phyloP scores from a whole-genome alignment of 2,113 vertebrate species.

The Oreochromis tanganicae region DNA sequence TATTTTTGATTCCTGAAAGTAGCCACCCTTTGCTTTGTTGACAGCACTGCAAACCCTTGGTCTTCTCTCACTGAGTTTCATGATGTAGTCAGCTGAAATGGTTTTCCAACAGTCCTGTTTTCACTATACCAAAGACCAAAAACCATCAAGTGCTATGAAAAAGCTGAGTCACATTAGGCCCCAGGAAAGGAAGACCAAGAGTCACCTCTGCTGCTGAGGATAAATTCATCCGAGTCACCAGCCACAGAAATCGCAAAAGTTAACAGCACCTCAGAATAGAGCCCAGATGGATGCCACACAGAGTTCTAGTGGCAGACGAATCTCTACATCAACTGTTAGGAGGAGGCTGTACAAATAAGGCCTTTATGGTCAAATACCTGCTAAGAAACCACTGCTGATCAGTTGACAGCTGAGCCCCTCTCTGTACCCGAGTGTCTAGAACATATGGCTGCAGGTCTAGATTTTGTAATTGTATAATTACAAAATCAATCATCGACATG shows the following conservation, averaged over 20 bases:
- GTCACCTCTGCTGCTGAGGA: background rate
- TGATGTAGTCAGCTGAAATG: fast-evolving
- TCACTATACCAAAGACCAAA: background rate
- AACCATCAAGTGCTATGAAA: background rate
- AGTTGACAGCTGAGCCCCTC: background rate
- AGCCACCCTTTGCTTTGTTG: background rate
- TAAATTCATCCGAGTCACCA: background rate
- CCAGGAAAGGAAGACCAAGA: background rate
- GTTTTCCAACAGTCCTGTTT: background rate
- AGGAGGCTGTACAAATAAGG: background rate
- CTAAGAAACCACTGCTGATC: background rate
- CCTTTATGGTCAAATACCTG: background rate
- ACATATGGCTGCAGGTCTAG: background rate
- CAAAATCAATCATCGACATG: fast-evolving
- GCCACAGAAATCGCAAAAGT: background rate
- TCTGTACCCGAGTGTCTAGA: background rate
- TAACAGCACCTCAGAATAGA: background rate
- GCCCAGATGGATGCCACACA: too few species aligned
- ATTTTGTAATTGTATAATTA: background rate
- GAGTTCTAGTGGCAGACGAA: background rate
- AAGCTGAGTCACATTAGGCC: background rate
- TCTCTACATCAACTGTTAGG: background rate
- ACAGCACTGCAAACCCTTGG: background rate
- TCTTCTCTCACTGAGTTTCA: background rate
- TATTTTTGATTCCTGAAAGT: background rate